A percentile compares a stretch with the other conserved stretches of the same genome.
These are phyloP conservation scores for Stomorhina lunata DNA, from an alignment of 2,888 invertebrate species.

Conservation along the genomic window DNA sequence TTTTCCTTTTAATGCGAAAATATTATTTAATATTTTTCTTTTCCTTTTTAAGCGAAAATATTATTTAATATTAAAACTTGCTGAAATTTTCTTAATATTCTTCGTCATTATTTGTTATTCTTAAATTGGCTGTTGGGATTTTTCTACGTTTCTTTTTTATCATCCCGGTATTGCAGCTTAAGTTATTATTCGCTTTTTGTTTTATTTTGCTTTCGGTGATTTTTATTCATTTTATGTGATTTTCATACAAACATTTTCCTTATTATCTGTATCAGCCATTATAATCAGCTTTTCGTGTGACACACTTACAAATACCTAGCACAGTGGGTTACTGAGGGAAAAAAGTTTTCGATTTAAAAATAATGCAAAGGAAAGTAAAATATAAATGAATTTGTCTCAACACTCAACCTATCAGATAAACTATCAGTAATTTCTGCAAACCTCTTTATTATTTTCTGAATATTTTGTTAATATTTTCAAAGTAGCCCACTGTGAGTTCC, in stretches of 20 bases:
- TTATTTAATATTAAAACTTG: conserved; percentile 12
- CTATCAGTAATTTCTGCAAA: no score
- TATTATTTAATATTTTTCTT: conserved; percentile 19
- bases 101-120: background rate
- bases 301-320: background rate
- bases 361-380: no score
- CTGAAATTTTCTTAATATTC: background rate
- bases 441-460: no score
- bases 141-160: background rate
- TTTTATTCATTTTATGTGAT: conserved; percentile 15
- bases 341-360: no score
- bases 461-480: background rate
- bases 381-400: no score
- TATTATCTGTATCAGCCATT: conserved; percentile 9
- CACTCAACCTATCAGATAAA: no score
- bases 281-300: background rate
- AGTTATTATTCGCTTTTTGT: background rate
- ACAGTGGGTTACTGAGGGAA: no score
- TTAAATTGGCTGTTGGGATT: background rate
- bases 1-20: background rate
- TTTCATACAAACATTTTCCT: conserved; percentile 15
- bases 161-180: background rate
- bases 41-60: background rate
- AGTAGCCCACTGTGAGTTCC: background rate
- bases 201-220: background rate